Conservation (phyloP, 2,888 invertebrate genomes). For the Drosophila yooni region DNA sequence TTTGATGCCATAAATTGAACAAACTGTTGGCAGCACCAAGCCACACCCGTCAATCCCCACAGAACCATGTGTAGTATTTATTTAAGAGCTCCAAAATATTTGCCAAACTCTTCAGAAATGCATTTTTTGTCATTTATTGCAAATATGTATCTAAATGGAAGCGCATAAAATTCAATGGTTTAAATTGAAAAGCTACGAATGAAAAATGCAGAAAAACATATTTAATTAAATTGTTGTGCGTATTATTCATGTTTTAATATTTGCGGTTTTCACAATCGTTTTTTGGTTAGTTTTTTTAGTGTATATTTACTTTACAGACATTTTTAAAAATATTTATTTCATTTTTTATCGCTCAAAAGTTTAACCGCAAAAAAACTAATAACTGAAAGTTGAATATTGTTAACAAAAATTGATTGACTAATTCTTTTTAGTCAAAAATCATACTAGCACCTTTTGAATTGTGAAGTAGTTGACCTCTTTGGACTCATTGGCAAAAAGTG, state of each 20-base stretch:
- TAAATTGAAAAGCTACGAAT: conserved; percentile 23
- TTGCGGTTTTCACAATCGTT: neutral
- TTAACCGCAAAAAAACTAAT: neutral
- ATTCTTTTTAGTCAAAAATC: neutral
- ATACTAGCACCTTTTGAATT: neutral
- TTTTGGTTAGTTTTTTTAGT: neutral
- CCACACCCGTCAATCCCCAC: neutral
- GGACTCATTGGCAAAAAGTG: conserved; percentile 18
- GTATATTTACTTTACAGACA: no score
- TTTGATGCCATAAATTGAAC: conserved; percentile 73
- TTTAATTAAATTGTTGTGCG: conserved; percentile 47
- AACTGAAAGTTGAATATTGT: neutral
- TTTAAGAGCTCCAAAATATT: conserved; percentile 69
- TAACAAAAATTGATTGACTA: neutral
- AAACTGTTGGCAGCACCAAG: conserved; percentile 35
- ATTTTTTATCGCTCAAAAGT: neutral
- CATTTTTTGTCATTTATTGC: conserved; percentile 38
- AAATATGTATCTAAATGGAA: conserved; percentile 17
- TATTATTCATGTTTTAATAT: neutral
- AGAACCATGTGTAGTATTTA: conserved; percentile 54
- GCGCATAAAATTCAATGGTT: conserved; percentile 28
- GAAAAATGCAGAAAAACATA: conserved; percentile 23
- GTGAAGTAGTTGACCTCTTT: conserved; percentile 21
- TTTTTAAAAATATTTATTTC: neutral
- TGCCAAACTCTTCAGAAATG: conserved; percentile 71